phyloP scores from a whole-genome alignment of 2,113 vertebrate species.

The Antechinus stuartii region DNA sequence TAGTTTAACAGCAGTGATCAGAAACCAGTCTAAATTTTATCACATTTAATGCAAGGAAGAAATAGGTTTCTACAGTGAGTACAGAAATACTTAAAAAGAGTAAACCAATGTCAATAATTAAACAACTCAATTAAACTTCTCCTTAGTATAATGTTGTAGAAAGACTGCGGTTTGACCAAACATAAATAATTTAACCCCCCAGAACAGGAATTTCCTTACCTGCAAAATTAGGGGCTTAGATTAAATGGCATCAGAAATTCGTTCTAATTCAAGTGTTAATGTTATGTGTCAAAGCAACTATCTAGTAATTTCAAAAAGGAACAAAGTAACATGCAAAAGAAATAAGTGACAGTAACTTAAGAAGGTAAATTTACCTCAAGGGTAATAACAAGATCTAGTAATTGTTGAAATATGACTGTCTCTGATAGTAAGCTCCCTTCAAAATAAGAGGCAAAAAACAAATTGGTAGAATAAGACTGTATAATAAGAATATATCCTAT shows the following conservation, averaged over 20 bases:
- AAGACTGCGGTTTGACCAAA: background rate
- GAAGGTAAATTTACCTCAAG: background rate
- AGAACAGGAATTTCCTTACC: background rate
- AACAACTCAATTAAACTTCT: background rate
- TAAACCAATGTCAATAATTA: background rate
- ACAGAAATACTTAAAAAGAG: background rate
- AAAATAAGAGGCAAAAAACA: background rate
- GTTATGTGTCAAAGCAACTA: background rate
- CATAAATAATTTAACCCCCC: background rate
- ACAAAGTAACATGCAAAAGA: background rate
- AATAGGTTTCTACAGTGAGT: background rate
- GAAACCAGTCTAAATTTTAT: background rate
- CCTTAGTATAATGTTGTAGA: background rate
- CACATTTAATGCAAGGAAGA: background rate
- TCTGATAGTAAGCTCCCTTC: too few species aligned
- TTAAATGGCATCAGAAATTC: background rate
- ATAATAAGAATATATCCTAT: background rate
- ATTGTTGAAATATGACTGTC: background rate
- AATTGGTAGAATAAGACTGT: background rate
- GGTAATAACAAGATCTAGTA: background rate
- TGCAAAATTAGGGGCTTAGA: background rate
- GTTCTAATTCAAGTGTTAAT: background rate
- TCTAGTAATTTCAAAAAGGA: background rate
- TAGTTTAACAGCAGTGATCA: background rate
- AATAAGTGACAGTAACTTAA: background rate